Evolutionary conservation across 2,797 vertebrate species (phyloP), one percentile per base, ranked within the genome.

Genomic region (Fundulus diaphanus): DNA sequence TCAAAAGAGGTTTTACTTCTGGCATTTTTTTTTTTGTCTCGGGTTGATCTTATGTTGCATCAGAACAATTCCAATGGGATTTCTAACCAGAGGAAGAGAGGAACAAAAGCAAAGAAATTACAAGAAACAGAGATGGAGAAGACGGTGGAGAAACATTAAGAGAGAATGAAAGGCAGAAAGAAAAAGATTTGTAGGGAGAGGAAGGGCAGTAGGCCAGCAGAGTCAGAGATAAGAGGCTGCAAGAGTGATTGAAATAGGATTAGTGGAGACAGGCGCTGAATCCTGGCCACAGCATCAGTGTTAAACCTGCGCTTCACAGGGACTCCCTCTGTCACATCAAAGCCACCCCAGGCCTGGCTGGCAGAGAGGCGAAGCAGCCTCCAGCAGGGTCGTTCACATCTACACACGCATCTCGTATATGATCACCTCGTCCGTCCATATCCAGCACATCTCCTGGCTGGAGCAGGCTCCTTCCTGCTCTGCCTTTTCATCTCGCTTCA

Each of bases 171-270:
- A 81, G 56, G 57, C 52, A 48, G 76, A 49, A 74, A 65, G 75
- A 56, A 80, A 77, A 78, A 87, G 90, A 89, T 87, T 80, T 80
- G 85, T 72, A 82, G 84, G 83, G 79, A 81, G 71, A 76, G 82
- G 84, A 78, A 70, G 87, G 88, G 85, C 75, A n/a, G 78, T 83
- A 86, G 92, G 91, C 87, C 90, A 83, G 89, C 74, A 40, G 87
- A 90, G 90, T 90, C 82, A 84, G 86, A 93, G 92, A 93, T 93
- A 93, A 94, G 92, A 92, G 91, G 84, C 87, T 78, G 87, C 76
- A 76, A 92, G 92, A 94, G 93, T 94, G 93, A 94, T 93, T 93
- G 93, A 93, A 94, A 93, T 91, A 79, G 92, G 92, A 94, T 94
- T 94, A 94, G 92, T 88, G 87, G 82, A 93, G 92, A 94, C 92